Percentiles rank a stretch among this genome's conserved stretches.
phyloP scores from a whole-genome alignment of 1,140 invertebrate species.

The Popillia japonica region DNA sequence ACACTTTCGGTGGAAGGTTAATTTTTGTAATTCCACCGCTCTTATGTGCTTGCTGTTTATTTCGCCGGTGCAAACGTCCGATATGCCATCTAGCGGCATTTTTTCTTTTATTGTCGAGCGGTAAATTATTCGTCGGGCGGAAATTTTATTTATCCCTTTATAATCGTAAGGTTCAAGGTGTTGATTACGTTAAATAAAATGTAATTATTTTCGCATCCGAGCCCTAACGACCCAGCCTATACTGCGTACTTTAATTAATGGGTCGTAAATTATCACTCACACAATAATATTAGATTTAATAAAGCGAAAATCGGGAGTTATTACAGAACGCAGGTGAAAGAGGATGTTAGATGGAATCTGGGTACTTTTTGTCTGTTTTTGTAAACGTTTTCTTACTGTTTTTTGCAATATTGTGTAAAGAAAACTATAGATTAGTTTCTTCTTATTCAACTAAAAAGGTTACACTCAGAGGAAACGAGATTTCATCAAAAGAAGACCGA shows the following conservation, averaged over 20 bases:
- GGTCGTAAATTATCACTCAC: not conserved
- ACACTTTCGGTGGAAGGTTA: constrained; percentile 26
- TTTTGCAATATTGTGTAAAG: too few relatives aligned
- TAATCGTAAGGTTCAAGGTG: constrained; percentile 24
- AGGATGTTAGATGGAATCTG: too few relatives aligned
- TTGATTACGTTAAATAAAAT: constrained; percentile 4
- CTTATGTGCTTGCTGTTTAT: not conserved
- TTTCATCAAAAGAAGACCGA: too few relatives aligned
- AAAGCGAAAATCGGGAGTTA: too few relatives aligned
- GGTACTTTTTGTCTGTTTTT: too few relatives aligned
- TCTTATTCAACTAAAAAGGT: too few relatives aligned
- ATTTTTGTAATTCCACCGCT: constrained; percentile 22
- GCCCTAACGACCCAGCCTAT: not conserved
- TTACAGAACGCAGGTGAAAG: too few relatives aligned
- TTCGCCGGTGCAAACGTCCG: not conserved
- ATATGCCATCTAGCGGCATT: not conserved
- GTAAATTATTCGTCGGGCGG: constrained; percentile 4
- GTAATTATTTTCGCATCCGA: constrained; percentile 7
- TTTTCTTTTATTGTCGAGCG: constrained; percentile 18
- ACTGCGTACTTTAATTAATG: not conserved
- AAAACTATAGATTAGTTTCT: too few relatives aligned
- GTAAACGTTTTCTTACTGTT: too few relatives aligned
- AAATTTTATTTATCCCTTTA: constrained; percentile 24
- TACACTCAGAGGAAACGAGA: too few relatives aligned
- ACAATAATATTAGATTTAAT: not conserved